Base-by-base conservation (phyloP, 1,140 invertebrate species). In the Rhynchophorus ferrugineus region DNA sequence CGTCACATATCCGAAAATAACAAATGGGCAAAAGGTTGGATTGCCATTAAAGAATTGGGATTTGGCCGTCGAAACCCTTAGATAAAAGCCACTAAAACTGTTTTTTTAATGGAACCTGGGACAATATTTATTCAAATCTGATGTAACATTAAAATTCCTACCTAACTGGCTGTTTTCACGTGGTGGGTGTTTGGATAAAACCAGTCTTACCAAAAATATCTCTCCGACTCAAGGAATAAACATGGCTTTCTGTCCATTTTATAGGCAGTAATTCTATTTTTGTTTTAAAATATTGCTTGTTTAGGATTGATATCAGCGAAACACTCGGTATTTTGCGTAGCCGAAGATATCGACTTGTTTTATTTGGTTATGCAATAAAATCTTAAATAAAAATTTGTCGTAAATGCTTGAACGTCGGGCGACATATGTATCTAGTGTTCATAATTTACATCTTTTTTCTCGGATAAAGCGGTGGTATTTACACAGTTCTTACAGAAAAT, bases 141-240 rank as follows among this genome's bases (percentile, higher is more conserved):
- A 43, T 24, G 52, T 48, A 44, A 43, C 39, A 48, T 46, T 53
- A 54, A 54, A 54, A 54, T 54, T 54, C 44, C 52, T 7, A 46
- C 24, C 41, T 44, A 50, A 50, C 49, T 39, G 50, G 35, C 33
- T 24, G 33, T 51, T 51, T 51, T 51, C 22, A 24, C 33, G 9
- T 24, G 39, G 52, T 54, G 52, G 52, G 52, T 54, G 52, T 54
- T 54, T 54, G 39, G 36, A 54, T 54, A 54, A 49, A 54, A 54
- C 52, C 52, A 47, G 52, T 54, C 52, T 43, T 42, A 54, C 52
- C 52, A 45, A 54, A 54, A 54, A 54, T 54, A 54, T 48, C 14
- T 42, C 42, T 24, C 22, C 42, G 17, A 33, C 33, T 19, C 38
- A 2, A 53, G 22, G 24, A 39, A 36, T 33, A 44, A 49, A 54